Base-by-base conservation (phyloP, 2,797 vertebrate species). In the Dromococcyx pavoninus region DNA sequence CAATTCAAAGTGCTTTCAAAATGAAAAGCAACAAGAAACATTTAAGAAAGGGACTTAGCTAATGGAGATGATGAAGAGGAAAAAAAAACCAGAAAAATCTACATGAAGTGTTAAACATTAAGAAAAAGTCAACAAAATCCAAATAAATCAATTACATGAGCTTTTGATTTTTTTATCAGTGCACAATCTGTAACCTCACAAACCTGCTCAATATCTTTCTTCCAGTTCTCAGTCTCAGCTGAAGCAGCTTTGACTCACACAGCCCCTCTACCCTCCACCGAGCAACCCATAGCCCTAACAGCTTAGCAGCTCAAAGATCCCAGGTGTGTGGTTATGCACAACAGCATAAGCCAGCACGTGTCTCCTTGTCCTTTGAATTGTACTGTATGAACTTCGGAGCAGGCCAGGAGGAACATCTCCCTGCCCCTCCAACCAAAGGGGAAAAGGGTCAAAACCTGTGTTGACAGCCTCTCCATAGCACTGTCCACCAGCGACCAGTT, bases 321-420 rank as follows among this genome's bases (percentile, higher is more conserved):
- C 71, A 85, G 27, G 5, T 39, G 32, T 0, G 0, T 1, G 13
- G 24, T 19, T 70, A 51, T 0, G 0, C 28, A 32, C 0, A 0
- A 17, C 21, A 32, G 60, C 11, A 6, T 0, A 3, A 84, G 80
- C 50, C 54, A 5, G 6, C 30, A 70, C 14, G 3, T 0, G 0
- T 15, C 32, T 28, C 35, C 69, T 54, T 5, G 1, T 17, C 5
- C 4, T 48, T 76, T 54, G 43, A 65, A 53, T 28, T 3, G 2
- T 4, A 23, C 12, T 30, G 16, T 5, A 27, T 33, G 62, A 17
- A 10, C n/a, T 70, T 33, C 4, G 30, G 37, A 91, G 57, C 22
- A 56, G 64, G 21, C 54, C 35, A 37, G 35, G 35, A 70, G 24
- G 5, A 84, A 56, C n/a, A 76, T 10, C 5, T 2, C 39, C 5